These are phyloP conservation scores for Hoplostethus mediterraneus DNA, from an alignment of 2,797 vertebrate genomes.

Conservation along the genomic window DNA sequence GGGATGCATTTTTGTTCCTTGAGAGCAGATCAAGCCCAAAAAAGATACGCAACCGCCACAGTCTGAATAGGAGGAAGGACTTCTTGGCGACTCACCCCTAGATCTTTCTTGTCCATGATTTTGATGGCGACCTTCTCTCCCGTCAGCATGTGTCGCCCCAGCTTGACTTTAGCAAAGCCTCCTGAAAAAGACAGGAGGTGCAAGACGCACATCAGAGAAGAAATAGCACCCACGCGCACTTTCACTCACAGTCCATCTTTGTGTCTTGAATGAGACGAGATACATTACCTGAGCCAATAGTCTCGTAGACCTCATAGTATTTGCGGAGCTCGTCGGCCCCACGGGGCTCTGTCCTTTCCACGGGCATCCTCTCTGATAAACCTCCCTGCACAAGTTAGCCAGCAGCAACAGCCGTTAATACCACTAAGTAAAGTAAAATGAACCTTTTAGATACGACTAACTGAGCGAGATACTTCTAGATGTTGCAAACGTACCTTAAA, in stretches of 20 bases:
- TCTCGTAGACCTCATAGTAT: conserved; percentile 92
- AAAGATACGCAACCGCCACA: not conserved
- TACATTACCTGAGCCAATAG: conserved; percentile 91
- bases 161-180: conserved; percentile 97
- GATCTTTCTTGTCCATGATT: conserved; percentile 94
- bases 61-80: not conserved
- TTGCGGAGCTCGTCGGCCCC: conserved; percentile 88
- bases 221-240: not conserved
- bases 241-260: not conserved
- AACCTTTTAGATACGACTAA: too few species aligned
- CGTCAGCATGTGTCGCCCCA: conserved; percentile 90
- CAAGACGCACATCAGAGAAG: not conserved
- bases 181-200: conserved; percentile 78
- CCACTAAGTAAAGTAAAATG: not conserved
- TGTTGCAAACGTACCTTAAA: conserved; percentile 30
- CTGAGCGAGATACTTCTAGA: accelerated
- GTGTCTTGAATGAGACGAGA: not conserved
- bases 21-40: too few species aligned
- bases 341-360: conserved; percentile 69
- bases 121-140: conserved; percentile 97
- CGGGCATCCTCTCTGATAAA: conserved; percentile 64
- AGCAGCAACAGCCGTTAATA: not conserved
- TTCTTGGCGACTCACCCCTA: conserved; percentile 87
- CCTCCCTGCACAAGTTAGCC: conserved; percentile 14
- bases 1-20: not conserved